phyloP scores from a whole-genome alignment of 2,113 vertebrate genomes.

The Peromyscus leucopus region DNA sequence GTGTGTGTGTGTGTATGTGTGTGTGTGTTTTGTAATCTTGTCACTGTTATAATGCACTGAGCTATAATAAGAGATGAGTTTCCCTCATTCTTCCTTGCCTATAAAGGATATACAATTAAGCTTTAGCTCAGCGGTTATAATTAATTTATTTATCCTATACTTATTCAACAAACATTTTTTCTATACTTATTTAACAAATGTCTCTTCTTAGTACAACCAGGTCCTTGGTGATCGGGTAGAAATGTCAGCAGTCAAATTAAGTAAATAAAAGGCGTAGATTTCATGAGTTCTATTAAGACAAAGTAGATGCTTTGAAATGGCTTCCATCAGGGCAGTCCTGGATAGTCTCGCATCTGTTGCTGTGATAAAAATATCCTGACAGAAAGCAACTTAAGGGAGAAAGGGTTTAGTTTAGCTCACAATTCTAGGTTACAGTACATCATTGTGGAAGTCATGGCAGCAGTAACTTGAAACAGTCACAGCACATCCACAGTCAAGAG shows the following conservation, averaged over 20 bases:
- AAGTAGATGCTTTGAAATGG: neutral
- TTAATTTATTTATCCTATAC: neutral
- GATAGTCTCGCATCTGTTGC: neutral
- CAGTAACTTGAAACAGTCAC: neutral
- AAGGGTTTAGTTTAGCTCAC: no score
- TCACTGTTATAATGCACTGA: neutral
- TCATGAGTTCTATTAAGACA: neutral
- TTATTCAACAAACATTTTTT: neutral
- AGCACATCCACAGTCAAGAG: neutral
- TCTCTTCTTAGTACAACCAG: neutral
- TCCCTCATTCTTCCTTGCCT: neutral
- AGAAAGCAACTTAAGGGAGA: neutral
- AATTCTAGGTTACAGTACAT: neutral
- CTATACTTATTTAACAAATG: neutral
- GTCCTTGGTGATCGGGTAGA: neutral
- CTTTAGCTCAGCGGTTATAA: neutral
- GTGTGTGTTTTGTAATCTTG: slow-evolving; percentile 6
- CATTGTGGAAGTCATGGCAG: neutral
- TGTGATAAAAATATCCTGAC: neutral
- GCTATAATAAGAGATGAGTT: neutral
- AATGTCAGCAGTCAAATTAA: neutral
- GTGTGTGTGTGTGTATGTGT: neutral
- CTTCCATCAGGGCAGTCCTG: neutral
- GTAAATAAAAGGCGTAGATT: neutral
- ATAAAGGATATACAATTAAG: neutral